Evolutionary conservation across 2,113 vertebrate genomes (phyloP).

Genomic region (Tragelaphus strepsiceros): DNA sequence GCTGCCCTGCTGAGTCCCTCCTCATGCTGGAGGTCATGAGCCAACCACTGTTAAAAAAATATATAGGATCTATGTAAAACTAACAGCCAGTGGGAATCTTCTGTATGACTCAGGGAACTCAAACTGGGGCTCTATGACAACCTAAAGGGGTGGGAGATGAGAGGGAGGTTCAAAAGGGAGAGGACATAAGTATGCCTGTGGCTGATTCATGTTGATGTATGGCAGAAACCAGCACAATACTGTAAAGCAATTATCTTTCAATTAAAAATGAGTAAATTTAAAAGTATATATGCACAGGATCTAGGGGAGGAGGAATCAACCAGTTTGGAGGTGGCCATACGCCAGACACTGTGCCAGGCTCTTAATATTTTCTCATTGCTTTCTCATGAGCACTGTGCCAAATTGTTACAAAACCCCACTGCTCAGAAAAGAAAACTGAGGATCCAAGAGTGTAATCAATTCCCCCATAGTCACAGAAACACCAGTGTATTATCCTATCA

Average conservation of each 20-base stretch:
- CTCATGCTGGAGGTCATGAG: neutral
- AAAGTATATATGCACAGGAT: neutral
- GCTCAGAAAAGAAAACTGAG: neutral
- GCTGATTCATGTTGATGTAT: neutral
- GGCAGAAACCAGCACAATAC: neutral
- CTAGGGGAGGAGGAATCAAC: neutral
- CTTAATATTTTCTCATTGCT: neutral
- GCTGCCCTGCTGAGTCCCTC: neutral
- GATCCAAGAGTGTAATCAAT: neutral
- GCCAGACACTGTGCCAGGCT: neutral
- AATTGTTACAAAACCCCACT: neutral
- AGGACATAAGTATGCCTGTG: neutral
- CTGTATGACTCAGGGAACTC: neutral
- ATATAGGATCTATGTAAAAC: neutral
- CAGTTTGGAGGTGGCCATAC: neutral
- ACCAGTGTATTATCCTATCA: neutral
- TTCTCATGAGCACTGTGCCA: neutral
- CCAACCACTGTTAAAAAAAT: neutral
- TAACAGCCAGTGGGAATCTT: neutral
- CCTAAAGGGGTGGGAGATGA: neutral
- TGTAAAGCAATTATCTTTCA: neutral
- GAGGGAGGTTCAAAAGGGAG: neutral
- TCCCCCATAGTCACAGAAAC: neutral
- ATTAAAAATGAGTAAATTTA: neutral
- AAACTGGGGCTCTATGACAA: neutral